Evolutionary conservation across 2,888 invertebrate genomes (phyloP).

Genomic region (Chrysopilus asiliformis): DNA sequence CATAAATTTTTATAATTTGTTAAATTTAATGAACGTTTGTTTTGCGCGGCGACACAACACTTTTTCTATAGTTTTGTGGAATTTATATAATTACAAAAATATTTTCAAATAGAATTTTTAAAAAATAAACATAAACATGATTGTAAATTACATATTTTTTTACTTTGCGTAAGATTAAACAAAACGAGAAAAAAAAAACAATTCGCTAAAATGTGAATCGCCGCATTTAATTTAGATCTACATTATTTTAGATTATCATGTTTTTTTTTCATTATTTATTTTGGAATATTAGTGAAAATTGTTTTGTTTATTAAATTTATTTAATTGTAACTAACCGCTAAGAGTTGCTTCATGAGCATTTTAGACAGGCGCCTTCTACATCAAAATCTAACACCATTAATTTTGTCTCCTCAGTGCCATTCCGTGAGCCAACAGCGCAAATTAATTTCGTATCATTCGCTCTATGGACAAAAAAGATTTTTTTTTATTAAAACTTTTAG

Average conservation of each 20-base stretch:
- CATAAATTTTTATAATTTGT: too few relatives aligned
- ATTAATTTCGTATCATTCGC: slow-evolving; percentile 94
- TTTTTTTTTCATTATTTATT: background rate
- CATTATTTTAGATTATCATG: background rate
- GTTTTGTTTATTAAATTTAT: background rate
- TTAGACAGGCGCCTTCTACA: slow-evolving; percentile 55
- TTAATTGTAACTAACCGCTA: background rate
- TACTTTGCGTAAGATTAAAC: too few relatives aligned
- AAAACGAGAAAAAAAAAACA: too few relatives aligned
- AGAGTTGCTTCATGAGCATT: slow-evolving; percentile 37
- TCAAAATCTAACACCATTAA: slow-evolving; percentile 95
- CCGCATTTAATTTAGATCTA: background rate
- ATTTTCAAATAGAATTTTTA: too few relatives aligned
- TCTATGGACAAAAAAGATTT: slow-evolving; percentile 21
- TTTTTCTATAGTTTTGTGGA: too few relatives aligned
- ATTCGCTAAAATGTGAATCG: too few relatives aligned
- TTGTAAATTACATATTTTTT: too few relatives aligned
- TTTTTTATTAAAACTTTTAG: background rate
- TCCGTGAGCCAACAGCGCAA: slow-evolving; percentile 96
- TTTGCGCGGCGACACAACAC: too few relatives aligned
- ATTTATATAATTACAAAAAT: too few relatives aligned
- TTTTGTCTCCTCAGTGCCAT: slow-evolving; percentile 98
- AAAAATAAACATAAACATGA: too few relatives aligned
- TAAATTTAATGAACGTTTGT: too few relatives aligned
- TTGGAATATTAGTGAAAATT: background rate